Base-by-base conservation (phyloP, 2,797 vertebrate genomes). In the Tragelaphus eurycerus region DNA sequence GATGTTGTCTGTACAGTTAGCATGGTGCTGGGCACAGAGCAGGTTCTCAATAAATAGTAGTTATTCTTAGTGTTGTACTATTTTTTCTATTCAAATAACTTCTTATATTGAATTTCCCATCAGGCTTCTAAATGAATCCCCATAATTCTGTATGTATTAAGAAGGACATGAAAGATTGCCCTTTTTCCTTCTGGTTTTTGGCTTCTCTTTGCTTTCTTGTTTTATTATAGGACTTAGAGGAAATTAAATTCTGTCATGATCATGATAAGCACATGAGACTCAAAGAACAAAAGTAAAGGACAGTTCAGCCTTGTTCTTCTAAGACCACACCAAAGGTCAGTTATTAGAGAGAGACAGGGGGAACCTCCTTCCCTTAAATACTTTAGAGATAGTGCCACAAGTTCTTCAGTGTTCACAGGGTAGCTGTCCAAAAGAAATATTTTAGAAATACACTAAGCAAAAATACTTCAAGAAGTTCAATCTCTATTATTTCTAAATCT, bases 191-290 rank as follows among this genome's bases (percentile, higher is more conserved):
- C 34, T 82, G 2, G 2, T 43, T 60, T 91, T 85, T 76, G 7
- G 19, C 27, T 93, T 96, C 29, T 87, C 25, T 92, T 94, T 16
- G 50, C 14, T 46, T 50, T 91, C 89, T 90, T 82, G 55, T 52
- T 90, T 89, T 82, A 57, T 50, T 78, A 84, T 19, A 86, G 6
- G 48, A 85, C 38, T 89, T 79, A 94, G 67, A 87, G 52, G 91
- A 95, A 96, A 94, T 87, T 92, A 89, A 96, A 91, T 43, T 48
- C 67, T 94, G 67, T 48, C 67, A 62, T 11, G 62, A 88, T 17
- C 43, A 12, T 59, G 54, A 95, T 88, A 92, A 94, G 48, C 64
- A 81, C 31, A 84, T 84, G 34, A 87, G 23, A 92, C 8, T 64
- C 52, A 90, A 74, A 92, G n/a, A 96, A 89, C 25, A 67, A 85